Evolutionary conservation across 2,888 invertebrate genomes (phyloP), one percentile per base, ranked within the genome.

Genomic region (Lingula anatina): DNA sequence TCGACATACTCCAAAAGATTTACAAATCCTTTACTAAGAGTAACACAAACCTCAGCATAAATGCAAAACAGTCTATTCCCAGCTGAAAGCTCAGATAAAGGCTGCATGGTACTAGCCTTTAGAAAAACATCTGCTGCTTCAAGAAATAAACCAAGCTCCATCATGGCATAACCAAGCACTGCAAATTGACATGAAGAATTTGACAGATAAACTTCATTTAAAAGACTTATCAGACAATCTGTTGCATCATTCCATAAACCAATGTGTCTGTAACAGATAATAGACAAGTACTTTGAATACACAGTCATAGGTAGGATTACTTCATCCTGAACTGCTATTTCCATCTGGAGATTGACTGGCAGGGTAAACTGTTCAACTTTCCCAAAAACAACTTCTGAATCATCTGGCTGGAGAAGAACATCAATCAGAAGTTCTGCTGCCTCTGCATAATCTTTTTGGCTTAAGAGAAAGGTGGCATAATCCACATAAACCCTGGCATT

Each of bases 281-380:
- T 56, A n/a, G 69, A 62, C 12, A 75, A 56, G 51, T 69, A 73
- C 26, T 67, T 51, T 5, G 66, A 68, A 28, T 74, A 59, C 27
- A 67, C 62, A 2, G 64, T 51, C 1, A 68, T 59, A 20, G 73
- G 70, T 24, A 75, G 57, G 4, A 66, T 58, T n/a, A 70, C 66
- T 50, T 71, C 70, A 43, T 73, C 73, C 44, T 68, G 66, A 18
- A 68, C 69, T 50, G 72, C 70, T 0, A 70, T 62, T 47, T 74
- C 73, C 47, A 71, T 68, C 46, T 72, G 73, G 9, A 75, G 61
- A 27, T 68, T 62, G 36, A 71, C 72, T 7, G 73, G 73, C 12
- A 73, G 60, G 2, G 72, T 69, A 1, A 73, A 71, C 49, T 73
- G 71, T 53, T 75, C 73, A 25, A 73, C 58, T 3, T 73, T 73